Percentiles rank a stretch among this genome's conserved stretches.
Evolutionary conservation across 2,797 vertebrate genomes (phyloP).

Genomic region (Cossypha caffra): DNA sequence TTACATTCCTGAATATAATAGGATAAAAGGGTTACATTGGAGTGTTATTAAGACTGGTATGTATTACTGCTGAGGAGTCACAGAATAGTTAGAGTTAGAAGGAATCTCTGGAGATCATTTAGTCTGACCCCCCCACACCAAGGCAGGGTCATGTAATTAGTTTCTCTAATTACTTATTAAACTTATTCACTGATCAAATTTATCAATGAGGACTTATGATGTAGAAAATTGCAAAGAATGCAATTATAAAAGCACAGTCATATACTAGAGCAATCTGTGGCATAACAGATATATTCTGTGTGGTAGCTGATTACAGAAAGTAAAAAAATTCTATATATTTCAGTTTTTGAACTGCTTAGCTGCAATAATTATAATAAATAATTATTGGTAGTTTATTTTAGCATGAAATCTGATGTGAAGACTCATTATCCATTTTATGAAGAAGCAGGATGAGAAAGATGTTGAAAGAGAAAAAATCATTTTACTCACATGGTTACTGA

Average conservation of each 20-base stretch:
- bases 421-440: neutral
- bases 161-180: neutral
- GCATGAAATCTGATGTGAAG: neutral
- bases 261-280: neutral
- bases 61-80: neutral
- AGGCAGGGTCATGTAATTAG: neutral
- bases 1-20: neutral
- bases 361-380: neutral
- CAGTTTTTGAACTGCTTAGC: neutral
- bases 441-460: neutral
- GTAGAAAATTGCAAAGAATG: neutral
- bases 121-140: neutral
- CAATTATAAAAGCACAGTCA: neutral
- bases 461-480: neutral
- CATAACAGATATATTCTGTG: neutral
- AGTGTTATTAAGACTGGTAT: neutral
- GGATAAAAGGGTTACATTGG: neutral
- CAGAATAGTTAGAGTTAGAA: neutral
- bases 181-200: neutral
- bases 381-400: neutral
- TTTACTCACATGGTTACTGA: neutral
- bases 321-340: neutral
- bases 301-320: neutral
- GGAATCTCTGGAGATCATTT: neutral
- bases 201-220: neutral